These are phyloP conservation scores for Gorsachius goisagi DNA, from an alignment of 2,113 vertebrate species.

Conservation along the genomic window DNA sequence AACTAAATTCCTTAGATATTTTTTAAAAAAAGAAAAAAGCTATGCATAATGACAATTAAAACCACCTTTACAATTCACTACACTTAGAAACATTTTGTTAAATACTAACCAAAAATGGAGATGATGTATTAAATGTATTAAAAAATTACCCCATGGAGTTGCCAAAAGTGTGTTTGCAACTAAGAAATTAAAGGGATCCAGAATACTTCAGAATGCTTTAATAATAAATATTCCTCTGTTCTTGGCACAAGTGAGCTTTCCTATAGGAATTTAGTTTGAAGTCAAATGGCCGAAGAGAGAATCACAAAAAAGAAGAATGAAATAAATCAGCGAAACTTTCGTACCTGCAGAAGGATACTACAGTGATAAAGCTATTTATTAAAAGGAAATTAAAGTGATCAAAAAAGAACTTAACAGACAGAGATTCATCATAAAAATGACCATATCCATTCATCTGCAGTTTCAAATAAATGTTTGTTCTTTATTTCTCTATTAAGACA, in stretches of 20 bases:
- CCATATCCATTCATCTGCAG: not conserved
- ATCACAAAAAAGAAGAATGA: not conserved
- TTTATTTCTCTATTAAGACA: not conserved
- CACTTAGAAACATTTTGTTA: not conserved
- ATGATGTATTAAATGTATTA: not conserved
- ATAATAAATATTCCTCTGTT: not conserved
- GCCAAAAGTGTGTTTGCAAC: not conserved
- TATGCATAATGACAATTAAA: not conserved
- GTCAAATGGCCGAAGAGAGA: not conserved
- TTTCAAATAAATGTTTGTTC: not conserved
- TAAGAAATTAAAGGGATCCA: not conserved
- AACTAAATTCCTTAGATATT: not conserved
- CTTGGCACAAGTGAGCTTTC: not conserved
- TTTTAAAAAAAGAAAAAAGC: not conserved
- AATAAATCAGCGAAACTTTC: not conserved
- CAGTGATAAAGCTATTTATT: not conserved
- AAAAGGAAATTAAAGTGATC: not conserved
- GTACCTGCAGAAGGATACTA: not conserved
- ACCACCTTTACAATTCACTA: not conserved
- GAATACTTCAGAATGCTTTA: not conserved
- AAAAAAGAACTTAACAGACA: not conserved
- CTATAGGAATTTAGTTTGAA: not conserved
- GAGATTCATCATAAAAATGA: not conserved
- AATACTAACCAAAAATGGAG: not conserved
- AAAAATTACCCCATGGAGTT: not conserved